Evolutionary conservation across 2,888 invertebrate species (phyloP), one percentile per base, ranked within the genome.

Genomic region (Dastarcus helophoroides): DNA sequence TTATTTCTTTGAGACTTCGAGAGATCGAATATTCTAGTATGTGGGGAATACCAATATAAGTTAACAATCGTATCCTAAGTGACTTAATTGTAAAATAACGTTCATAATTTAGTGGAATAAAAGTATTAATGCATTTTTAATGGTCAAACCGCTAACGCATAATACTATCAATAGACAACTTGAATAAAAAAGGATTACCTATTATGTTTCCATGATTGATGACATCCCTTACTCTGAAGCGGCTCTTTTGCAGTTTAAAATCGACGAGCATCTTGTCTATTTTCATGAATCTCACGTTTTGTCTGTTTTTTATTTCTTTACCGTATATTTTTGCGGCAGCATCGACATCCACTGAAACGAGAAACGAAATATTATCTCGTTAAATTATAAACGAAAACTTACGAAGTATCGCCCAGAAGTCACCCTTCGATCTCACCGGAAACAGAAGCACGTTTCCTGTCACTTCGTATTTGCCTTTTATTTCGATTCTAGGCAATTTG

Each of bases 321-420:
- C 81, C 82, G 48, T 73, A 77, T 22, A 81, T 71, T 54, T 75
- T 76, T 1, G 73, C 77, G 22, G 77, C 70, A 1, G 77, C 81
- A 3, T 73, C 70, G 2, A 81, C 75, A 44, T 82, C 78, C 39
- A 66, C 82, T 82, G 58, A 32, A 65, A 65, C 36, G 30, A 31
- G n/a, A n/a, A n/a, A n/a, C 19, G 19, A 17, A 17, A n/a, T 7
- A 17, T 17, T 17, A 17, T n/a, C 19, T 17, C 6, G 19, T n/a
- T 17, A 17, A 17, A n/a, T 17, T 17, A 6, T 17, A 17, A 7
- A 17, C 19, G 10, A 23, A 23, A 23, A 64, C 72, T 73, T 63
- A 82, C 83, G 68, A 48, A 83, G 82, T 29, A 76, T 69, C 7
- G 82, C 81, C 81, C 80, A 81, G 57, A 84, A 85, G 47, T 83